Base-by-base conservation (phyloP, 2,888 invertebrate genomes). In the Eristalinus sepulchralis region DNA sequence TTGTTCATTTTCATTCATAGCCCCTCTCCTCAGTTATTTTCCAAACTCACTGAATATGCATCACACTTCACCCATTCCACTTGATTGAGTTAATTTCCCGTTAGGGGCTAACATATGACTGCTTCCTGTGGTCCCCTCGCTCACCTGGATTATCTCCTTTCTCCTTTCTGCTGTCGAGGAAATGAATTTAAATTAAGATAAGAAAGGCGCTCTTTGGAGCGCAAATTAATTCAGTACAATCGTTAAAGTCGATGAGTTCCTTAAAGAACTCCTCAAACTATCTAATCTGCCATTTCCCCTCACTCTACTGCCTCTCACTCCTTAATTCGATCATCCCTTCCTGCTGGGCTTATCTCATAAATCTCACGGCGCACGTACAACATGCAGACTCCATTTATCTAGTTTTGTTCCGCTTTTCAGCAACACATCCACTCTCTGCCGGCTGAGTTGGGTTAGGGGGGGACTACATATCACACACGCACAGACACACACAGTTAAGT, bases 371-470 rank as follows among this genome's bases (percentile, higher is more conserved):
- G 55, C 63, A 55, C 27, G 57, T 20, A 24, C 27, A 27, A 63
- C 70, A 64, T 31, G 67, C 27, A 36, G 55, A 39, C 63, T 64
- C 63, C n/a, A 63, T 78, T 63, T 71, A 71, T 78, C 5, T 57
- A 22, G n/a, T 31, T 39, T 64, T 70, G 34, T n/a, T 24, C 24
- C 24, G 24, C 47, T 36, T 63, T n/a, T 31, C 20, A 17, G 47
- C 47, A 47, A 47, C 17, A 17, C 17, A 17, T 47, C 47, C 47
- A 47, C 47, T 47, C 47, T 17, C 47, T 17, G 17, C 5, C 47
- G 47, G 17, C 47, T 6, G n/a, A 6, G 5, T n/a, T 47, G 47
- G 47, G 47, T 47, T 17, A 47, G 17, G 17, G 17, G 17, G 8
- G 47, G 47, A 47, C 47, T 17, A 17, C 8, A 2, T 27, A 27